A percentile compares a stretch with the other conserved stretches of the same genome.
Evolutionary conservation across 2,888 invertebrate species (phyloP).

Genomic region (Enoplolaimus lenunculus): DNA sequence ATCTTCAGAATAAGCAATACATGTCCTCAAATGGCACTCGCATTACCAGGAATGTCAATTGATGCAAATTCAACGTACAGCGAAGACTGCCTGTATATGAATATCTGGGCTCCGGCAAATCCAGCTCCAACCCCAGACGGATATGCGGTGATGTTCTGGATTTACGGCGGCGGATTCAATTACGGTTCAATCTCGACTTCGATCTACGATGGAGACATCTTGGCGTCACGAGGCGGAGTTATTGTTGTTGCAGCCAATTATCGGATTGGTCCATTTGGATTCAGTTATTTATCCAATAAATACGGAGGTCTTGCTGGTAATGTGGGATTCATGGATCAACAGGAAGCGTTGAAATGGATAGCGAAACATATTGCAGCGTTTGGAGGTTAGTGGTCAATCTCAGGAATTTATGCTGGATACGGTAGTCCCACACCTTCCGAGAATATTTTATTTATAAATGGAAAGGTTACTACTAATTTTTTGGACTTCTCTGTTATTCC

Average conservation of each 20-base stretch:
- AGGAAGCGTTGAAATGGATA: slow-evolving; percentile 60
- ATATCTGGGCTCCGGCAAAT: slow-evolving; percentile 70
- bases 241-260: slow-evolving; percentile 88
- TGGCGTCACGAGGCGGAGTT: slow-evolving; percentile 73
- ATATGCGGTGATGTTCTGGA: slow-evolving; percentile 93
- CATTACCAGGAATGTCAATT: too few relatives aligned
- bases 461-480: too few relatives aligned
- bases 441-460: too few relatives aligned
- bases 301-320: slow-evolving; percentile 53
- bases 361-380: slow-evolving; percentile 59
- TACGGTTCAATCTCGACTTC: slow-evolving; percentile 79
- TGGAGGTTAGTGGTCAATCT: too few relatives aligned
- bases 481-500: too few relatives aligned
- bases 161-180: slow-evolving; percentile 54
- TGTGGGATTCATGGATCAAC: slow-evolving; percentile 85
- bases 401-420: too few relatives aligned
- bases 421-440: too few relatives aligned
- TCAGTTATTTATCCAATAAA: too few relatives aligned
- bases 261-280: slow-evolving; percentile 72
- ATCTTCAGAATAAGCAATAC: too few relatives aligned
- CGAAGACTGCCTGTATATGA: slow-evolving; percentile 90
- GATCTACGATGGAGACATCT: slow-evolving; percentile 76
- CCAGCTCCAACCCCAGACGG: too few relatives aligned
- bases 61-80: slow-evolving; percentile 81
- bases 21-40: too few relatives aligned